A percentile compares a stretch with the other conserved stretches of the same genome.
phyloP scores from a whole-genome alignment of 2,113 vertebrate genomes.

The Brienomyrus brachyistius region DNA sequence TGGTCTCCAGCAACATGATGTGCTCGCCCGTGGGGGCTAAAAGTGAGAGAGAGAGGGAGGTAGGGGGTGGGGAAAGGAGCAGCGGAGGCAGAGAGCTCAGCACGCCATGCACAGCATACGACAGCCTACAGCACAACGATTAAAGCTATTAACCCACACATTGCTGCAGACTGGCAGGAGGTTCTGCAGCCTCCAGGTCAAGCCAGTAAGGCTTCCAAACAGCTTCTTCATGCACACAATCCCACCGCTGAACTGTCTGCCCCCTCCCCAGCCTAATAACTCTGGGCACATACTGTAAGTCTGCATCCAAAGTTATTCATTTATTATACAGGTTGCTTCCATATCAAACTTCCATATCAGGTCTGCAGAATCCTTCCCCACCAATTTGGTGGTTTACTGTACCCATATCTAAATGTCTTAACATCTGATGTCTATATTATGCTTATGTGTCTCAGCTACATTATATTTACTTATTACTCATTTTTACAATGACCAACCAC shows the following conservation, averaged over 20 bases:
- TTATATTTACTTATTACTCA: background rate
- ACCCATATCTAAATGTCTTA: background rate
- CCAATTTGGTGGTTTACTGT: background rate
- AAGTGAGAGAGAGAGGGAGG: conserved; percentile 22
- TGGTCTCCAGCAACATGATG: conserved; percentile 90
- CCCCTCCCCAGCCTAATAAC: background rate
- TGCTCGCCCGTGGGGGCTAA: conserved; percentile 92
- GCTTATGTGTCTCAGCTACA: background rate
- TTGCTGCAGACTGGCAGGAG: background rate
- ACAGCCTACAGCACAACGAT: background rate
- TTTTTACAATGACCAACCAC: background rate
- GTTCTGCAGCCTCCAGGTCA: background rate
- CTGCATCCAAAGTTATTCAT: background rate
- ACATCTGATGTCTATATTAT: background rate
- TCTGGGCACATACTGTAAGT: background rate
- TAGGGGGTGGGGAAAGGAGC: background rate
- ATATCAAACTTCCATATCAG: background rate
- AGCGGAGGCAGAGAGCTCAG: background rate
- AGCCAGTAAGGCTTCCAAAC: background rate
- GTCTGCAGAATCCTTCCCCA: background rate
- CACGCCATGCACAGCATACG: background rate
- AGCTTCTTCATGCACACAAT: background rate
- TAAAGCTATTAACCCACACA: background rate
- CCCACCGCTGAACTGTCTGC: background rate
- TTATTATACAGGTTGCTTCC: background rate